Evolutionary conservation across 1,140 invertebrate species (phyloP).

Genomic region (Danaus melanippus): DNA sequence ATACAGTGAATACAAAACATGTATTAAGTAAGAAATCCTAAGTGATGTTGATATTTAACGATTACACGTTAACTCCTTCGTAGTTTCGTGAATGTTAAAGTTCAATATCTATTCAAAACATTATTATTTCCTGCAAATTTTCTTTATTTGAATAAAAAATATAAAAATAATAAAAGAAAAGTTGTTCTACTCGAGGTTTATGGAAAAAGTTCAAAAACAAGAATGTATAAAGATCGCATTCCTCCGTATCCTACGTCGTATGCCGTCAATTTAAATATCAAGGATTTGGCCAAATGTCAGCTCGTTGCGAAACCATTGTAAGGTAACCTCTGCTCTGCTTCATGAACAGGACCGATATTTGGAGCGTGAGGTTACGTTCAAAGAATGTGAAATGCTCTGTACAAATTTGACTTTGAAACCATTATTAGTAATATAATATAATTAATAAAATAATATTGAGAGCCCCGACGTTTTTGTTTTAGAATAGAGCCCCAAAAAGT

Average conservation of each 20-base stretch:
- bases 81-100: no score
- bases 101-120: no score
- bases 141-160: no score
- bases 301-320: constrained; percentile 45
- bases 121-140: no score
- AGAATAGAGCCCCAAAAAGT: no score
- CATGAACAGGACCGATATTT: constrained; percentile 20
- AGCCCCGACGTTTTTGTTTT: not conserved
- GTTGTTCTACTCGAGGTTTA: no score
- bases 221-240: constrained; percentile 33
- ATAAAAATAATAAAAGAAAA: no score
- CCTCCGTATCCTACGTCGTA: constrained; percentile 49
- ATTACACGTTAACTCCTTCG: no score
- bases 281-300: constrained; percentile 65
- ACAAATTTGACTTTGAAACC: constrained; percentile 5
- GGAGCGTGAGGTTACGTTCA: constrained; percentile 19
- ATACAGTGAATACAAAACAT: no score
- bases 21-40: no score
- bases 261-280: constrained; percentile 61
- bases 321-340: constrained; percentile 37
- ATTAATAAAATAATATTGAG: constrained; percentile 1
- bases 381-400: constrained; percentile 1
- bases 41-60: no score
- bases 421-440: not conserved
- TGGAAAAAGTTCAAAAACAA: constrained; percentile 10